phyloP scores from a whole-genome alignment of 2,113 vertebrate species.

The Kryptolebias marmoratus region DNA sequence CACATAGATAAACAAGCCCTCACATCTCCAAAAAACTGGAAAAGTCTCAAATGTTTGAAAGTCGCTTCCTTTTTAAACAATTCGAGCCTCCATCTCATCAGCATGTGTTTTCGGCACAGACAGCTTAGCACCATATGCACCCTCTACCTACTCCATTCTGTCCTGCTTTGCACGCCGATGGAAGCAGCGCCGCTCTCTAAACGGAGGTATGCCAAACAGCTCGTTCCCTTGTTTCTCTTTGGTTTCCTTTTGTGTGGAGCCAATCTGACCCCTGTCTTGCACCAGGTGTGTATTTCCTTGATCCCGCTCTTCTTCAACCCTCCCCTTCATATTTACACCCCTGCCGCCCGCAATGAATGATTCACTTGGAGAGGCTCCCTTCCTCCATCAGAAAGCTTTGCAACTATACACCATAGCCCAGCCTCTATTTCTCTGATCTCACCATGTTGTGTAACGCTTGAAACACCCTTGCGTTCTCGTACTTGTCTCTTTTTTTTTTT shows the following conservation, averaged over 20 bases:
- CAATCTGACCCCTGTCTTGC: constrained; percentile 77
- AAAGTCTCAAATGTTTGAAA: constrained; percentile 72
- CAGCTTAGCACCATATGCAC: constrained; percentile 67
- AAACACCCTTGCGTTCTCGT: constrained; percentile 79
- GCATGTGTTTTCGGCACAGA: constrained; percentile 60
- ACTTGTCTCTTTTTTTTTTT: constrained; percentile 73
- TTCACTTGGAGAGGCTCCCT: constrained; percentile 76
- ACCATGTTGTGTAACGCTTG: constrained; percentile 83
- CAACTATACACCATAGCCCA: constrained; percentile 69
- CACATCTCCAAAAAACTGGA: constrained; percentile 71
- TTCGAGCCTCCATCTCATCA: constrained; percentile 61
- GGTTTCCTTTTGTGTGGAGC: constrained; percentile 63
- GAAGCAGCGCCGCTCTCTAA: constrained; percentile 57
- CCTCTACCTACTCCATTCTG: constrained; percentile 59
- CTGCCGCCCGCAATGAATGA: constrained; percentile 80
- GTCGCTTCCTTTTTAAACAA: constrained; percentile 42
- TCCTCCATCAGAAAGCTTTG: constrained; percentile 76
- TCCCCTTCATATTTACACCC: constrained; percentile 74
- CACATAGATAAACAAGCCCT: constrained; percentile 76
- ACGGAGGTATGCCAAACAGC: constrained; percentile 65
- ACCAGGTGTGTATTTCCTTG: constrained; percentile 77
- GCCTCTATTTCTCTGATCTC: constrained; percentile 82
- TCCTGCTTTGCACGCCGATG: constrained; percentile 44
- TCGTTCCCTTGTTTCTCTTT: constrained; percentile 57
- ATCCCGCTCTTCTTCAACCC: constrained; percentile 73